Conservation (phyloP, 2,797 vertebrate species). For the Liparis tanakae region DNA sequence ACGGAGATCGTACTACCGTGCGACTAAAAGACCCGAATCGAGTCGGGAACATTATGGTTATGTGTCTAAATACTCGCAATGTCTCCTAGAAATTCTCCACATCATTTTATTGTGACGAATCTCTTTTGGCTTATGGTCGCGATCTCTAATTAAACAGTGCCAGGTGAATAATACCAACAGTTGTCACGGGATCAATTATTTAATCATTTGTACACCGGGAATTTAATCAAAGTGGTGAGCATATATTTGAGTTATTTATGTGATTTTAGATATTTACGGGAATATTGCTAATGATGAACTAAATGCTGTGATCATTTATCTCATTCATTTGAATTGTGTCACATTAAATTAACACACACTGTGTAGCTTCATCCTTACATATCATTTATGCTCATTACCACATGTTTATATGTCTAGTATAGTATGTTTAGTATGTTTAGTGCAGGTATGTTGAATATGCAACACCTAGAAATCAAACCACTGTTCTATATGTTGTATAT, state of each 20-base stretch:
- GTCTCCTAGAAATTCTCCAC: background rate
- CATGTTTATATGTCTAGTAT: background rate
- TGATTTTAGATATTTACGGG: background rate
- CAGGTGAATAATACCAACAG: background rate
- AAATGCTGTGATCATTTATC: background rate
- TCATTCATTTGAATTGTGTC: background rate
- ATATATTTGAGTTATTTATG: background rate
- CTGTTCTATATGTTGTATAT: background rate
- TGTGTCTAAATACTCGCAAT: too few species aligned
- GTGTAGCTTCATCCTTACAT: background rate
- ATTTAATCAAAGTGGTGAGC: background rate
- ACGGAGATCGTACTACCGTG: background rate
- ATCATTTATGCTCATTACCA: background rate
- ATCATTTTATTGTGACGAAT: background rate
- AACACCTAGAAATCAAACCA: slow-evolving; percentile 1
- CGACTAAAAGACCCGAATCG: too few species aligned
- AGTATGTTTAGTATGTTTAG: background rate
- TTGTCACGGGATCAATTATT: background rate
- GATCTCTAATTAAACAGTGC: background rate
- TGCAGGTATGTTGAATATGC: background rate
- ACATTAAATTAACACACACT: too few species aligned
- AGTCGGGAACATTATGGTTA: too few species aligned
- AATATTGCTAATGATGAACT: background rate
- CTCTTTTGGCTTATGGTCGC: background rate
- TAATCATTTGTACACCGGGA: background rate